Evolutionary conservation across 2,888 invertebrate genomes (phyloP), one percentile per base, ranked within the genome.

Genomic region (Ramazzottius varieornatus): DNA sequence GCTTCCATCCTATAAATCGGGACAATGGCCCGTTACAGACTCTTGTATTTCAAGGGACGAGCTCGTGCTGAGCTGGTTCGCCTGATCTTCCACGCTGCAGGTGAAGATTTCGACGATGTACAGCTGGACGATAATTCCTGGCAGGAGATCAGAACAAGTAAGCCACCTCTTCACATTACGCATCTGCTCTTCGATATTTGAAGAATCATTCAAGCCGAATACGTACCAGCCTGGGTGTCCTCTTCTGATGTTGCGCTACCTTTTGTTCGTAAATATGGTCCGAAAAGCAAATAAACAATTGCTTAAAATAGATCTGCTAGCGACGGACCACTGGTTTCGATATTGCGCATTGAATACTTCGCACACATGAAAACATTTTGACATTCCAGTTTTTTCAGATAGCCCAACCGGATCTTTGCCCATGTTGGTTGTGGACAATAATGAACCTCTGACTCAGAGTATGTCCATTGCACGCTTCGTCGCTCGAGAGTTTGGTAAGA

Each of bases 81-180:
- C n/a, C 29, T 54, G n/a, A 54, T 54, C 54, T 54, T 54, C 54
- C 54, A 54, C 54, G 54, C 54, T 16, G 54, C 54, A 4, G 40
- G 40, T 20, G 40, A 54, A 24, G 54, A 54, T 4, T 54, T 54
- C 29, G 54, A 54, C 16, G 54, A 54, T 54, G 54, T 54, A 8
- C 54, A 54, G 54, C 54, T 54, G 54, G 54, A 54, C 29, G 54
- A 54, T 29, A 8, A 54, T 8, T 54, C 54, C 4, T 54, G 54
- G 54, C 54, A 54, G 24, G 16, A 54, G 29, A 54, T 54, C 29
- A 54, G 29, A 29, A 54, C 54, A 13, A 54, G 54, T 54, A 16
- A 54, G 54, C 24, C 20, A 4, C 20, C 13, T 40, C 8, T 40
- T 13, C 13, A 40, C 20, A 40, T 20, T 13, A 20, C 8, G 20